Evolutionary conservation across 2,888 invertebrate genomes (phyloP), one percentile per base, ranked within the genome.

Genomic region (Congeria kusceri): DNA sequence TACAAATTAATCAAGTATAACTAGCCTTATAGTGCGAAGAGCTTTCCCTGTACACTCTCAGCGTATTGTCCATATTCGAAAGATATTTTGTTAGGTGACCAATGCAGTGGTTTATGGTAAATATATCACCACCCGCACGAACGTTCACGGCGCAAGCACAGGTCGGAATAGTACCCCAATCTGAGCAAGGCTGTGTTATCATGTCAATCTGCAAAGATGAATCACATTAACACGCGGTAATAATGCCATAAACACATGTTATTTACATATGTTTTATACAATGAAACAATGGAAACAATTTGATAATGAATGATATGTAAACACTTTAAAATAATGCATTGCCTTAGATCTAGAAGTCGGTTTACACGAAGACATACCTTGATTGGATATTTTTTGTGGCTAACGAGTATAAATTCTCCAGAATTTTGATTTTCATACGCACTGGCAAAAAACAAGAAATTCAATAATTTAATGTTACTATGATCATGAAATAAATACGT

Each of bases 131-230:
- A 32, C 71, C 77, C 15, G 71, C 65, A n/a, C 67, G 39, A 1
- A 77, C 59, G 9, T 66, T 66, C 3, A 77, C 66, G 4, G 77
- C 64, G 62, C 77, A 77, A 7, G 77, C 27, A 25, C 77, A 77
- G 11, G 61, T 65, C 2, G 67, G 53, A 9, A 53, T 53, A n/a
- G 53, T 7, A 53, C 53, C 53, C 53, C 53, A 53, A 9, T 53
- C 9, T 53, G 23, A 20, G 18, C 53, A 53, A 53, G 53, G 53
- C 25, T 53, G 23, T 20, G 53, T 53, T 9, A 53, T 9, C 53
- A 53, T 53, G 20, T 53, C 23, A 9, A 11, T 20, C 53, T 53
- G 7, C 13, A 25, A 25, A 25, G 25, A 53, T 53, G 13, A 23
- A 9, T 53, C 9, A 53, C 23, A 25, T 2, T 39, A 39, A 39